Evolutionary conservation across 2,888 invertebrate species (phyloP).

Genomic region (Crioceris asparagi): DNA sequence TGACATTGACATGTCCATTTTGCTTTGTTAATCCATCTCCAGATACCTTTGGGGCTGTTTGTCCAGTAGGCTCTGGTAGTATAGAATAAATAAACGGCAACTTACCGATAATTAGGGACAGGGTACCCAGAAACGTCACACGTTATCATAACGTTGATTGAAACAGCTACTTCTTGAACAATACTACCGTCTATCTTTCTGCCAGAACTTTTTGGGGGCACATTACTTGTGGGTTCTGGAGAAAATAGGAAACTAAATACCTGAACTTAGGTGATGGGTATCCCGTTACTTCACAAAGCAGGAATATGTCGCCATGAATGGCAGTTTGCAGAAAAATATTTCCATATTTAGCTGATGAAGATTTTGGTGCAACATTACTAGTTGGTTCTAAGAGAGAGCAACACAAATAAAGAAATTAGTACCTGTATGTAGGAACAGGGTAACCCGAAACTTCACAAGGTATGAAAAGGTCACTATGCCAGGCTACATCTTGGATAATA

Average conservation of each 20-base stretch:
- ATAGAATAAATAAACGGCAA: constrained; percentile 14
- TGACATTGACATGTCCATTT: constrained; percentile 25
- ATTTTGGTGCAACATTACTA: no score
- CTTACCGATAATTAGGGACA: constrained; percentile 55
- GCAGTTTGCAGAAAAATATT: background rate
- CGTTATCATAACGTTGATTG: constrained; percentile 43
- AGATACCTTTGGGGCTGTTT: constrained; percentile 41
- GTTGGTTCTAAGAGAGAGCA: no score
- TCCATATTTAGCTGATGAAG: background rate
- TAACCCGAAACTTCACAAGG: constrained; percentile 60
- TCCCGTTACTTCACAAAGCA: background rate
- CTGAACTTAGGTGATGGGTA: background rate
- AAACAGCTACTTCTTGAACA: constrained; percentile 37
- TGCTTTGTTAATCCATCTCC: constrained; percentile 46
- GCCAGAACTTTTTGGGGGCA: constrained; percentile 44
- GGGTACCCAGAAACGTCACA: constrained; percentile 63
- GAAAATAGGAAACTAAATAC: constrained; percentile 21
- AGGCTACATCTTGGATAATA: constrained; percentile 22
- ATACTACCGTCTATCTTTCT: constrained; percentile 42
- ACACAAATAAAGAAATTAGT: constrained; percentile 2
- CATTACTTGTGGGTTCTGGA: constrained; percentile 59
- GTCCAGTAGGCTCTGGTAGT: constrained; percentile 43
- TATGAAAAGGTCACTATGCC: constrained; percentile 41
- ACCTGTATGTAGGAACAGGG: constrained; percentile 45
- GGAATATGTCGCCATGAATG: background rate